These are phyloP conservation scores for Burhinus bistriatus DNA, from an alignment of 2,113 vertebrate genomes.

Conservation along the genomic window DNA sequence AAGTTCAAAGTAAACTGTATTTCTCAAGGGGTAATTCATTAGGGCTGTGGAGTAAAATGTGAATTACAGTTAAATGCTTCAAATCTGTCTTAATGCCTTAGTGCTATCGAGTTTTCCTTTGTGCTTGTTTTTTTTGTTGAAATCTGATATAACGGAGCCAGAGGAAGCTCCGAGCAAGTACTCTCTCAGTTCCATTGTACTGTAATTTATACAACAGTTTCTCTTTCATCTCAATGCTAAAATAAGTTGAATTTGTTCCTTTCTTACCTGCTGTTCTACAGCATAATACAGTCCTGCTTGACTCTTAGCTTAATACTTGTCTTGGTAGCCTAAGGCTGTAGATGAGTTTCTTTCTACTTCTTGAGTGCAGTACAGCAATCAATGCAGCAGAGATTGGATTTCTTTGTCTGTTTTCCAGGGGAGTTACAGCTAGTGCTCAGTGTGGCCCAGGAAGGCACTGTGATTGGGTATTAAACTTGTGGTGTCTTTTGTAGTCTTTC, in stretches of 20 bases:
- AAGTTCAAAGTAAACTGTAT: background rate
- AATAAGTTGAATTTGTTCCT: background rate
- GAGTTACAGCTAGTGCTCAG: background rate
- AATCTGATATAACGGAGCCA: background rate
- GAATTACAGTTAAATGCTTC: background rate
- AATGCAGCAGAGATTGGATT: background rate
- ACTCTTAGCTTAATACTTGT: background rate
- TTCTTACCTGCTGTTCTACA: background rate
- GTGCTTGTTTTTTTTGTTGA: background rate
- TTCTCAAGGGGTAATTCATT: background rate
- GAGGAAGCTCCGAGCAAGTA: background rate
- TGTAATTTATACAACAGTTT: background rate
- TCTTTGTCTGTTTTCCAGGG: background rate
- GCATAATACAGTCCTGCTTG: background rate
- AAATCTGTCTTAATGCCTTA: background rate
- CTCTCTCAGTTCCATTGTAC: background rate
- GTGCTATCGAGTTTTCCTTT: background rate
- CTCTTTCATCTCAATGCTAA: background rate
- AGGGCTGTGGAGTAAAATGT: background rate
- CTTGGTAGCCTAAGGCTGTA: background rate
- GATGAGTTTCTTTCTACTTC: background rate
- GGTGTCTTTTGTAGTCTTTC: constrained; percentile 82
- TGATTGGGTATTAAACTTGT: background rate
- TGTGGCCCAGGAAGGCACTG: background rate
- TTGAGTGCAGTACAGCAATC: background rate